phyloP scores from a whole-genome alignment of 2,888 invertebrate genomes.

The Hermaeophaga mercurialis region DNA sequence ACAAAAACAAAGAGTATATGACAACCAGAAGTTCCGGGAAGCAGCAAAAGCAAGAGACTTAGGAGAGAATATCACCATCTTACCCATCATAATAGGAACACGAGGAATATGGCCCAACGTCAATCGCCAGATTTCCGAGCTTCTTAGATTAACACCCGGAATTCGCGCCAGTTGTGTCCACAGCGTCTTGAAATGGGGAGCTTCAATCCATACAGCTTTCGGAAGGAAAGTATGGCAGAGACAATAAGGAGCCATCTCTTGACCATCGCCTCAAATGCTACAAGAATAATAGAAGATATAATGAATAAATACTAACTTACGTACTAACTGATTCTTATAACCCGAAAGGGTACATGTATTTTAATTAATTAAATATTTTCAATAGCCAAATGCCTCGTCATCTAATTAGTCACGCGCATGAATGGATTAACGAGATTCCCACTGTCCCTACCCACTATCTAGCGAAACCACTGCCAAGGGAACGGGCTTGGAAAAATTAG shows the following conservation, averaged over 20 bases:
- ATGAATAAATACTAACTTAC: background rate
- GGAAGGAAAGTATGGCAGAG: background rate
- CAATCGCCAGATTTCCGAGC: slow-evolving; percentile 18
- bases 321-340: background rate
- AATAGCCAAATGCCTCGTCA: background rate
- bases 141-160: background rate
- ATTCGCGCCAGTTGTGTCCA: background rate
- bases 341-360: background rate
- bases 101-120: slow-evolving; percentile 39
- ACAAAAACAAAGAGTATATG: slow-evolving; percentile 31
- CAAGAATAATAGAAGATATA: background rate
- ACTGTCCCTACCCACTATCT: too few relatives aligned
- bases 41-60: slow-evolving; percentile 34
- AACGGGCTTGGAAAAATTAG: too few relatives aligned
- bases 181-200: background rate
- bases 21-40: slow-evolving; percentile 33
- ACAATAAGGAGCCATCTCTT: background rate
- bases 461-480: too few relatives aligned
- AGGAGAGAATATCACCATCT: slow-evolving; percentile 11
- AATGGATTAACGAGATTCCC: too few relatives aligned
- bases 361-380: background rate
- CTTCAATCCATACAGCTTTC: background rate
- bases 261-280: background rate
- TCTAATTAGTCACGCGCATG: background rate
- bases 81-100: slow-evolving; percentile 38